phyloP scores from a whole-genome alignment of 2,797 vertebrate genomes.

The Notoglanidium macrostoma region DNA sequence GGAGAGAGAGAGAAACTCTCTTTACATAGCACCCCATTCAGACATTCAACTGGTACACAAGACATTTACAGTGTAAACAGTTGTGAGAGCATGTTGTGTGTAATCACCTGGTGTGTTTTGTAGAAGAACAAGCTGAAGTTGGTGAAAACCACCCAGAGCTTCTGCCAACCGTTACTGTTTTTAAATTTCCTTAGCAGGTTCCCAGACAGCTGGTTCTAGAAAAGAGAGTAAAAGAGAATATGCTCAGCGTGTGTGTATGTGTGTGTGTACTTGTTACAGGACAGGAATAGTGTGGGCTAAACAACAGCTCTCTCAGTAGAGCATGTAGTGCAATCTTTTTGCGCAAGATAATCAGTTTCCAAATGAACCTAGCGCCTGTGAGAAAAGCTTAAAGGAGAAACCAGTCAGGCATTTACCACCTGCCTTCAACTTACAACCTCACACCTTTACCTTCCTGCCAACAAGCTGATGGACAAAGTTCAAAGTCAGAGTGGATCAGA shows the following conservation, averaged over 20 bases:
- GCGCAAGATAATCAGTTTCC: background rate
- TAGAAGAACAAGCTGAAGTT: conserved; percentile 99
- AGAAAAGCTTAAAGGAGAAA: background rate
- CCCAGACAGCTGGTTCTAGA: conserved; percentile 94
- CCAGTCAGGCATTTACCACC: background rate
- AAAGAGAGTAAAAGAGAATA: conserved; percentile 34
- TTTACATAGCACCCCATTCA: conserved; percentile 46
- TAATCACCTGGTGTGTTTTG: conserved; percentile 90
- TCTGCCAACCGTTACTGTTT: conserved; percentile 98
- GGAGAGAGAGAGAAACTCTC: background rate
- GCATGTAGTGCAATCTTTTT: background rate
- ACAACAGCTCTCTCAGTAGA: background rate
- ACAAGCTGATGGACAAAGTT: conserved; percentile 1
- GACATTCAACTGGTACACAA: conserved; percentile 63
- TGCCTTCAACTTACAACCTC: background rate
- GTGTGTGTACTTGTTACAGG: background rate
- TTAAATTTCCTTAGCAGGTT: conserved; percentile 97
- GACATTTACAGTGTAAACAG: conserved; percentile 51
- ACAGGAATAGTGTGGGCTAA: background rate
- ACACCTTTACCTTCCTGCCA: background rate
- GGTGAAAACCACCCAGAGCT: conserved; percentile 98
- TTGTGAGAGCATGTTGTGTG: background rate
- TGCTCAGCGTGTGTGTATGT: background rate
- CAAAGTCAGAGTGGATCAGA: background rate
- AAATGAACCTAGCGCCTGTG: background rate